phyloP scores from a whole-genome alignment of 2,113 vertebrate species.

The Indri indri region DNA sequence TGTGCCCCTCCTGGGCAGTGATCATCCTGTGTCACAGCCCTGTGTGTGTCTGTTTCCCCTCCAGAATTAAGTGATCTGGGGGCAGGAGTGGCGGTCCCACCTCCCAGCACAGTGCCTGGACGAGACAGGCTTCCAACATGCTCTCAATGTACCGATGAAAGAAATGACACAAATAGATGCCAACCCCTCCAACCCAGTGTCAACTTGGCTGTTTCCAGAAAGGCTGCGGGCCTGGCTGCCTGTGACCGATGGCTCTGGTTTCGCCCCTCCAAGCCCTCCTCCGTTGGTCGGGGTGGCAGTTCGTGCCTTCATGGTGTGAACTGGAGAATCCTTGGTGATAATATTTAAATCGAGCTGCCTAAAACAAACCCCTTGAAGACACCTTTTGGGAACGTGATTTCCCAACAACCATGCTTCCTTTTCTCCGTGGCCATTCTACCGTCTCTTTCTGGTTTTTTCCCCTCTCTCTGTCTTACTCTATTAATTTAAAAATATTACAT shows the following conservation, averaged over 20 bases:
- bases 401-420: not conserved
- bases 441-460: not conserved
- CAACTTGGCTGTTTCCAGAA: not conserved
- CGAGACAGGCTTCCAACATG: not conserved
- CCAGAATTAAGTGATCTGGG: not conserved
- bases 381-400: not conserved
- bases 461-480: conserved; percentile 8
- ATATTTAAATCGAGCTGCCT: not conserved
- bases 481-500: conserved; percentile 65
- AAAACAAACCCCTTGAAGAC: not conserved
- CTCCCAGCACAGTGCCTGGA: too few species aligned
- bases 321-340: not conserved
- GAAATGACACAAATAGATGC: not conserved
- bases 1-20: too few species aligned
- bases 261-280: not conserved
- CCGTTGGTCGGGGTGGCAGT: not conserved
- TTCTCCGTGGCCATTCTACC: not conserved
- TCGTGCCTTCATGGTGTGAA: not conserved
- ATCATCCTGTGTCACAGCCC: too few species aligned
- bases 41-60: not conserved
- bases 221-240: not conserved
- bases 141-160: not conserved
- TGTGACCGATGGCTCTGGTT: not conserved
- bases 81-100: not conserved
- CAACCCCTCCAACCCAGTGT: not conserved